Evolutionary conservation across 2,113 vertebrate species (phyloP).

Genomic region (Desmodus rotundus): DNA sequence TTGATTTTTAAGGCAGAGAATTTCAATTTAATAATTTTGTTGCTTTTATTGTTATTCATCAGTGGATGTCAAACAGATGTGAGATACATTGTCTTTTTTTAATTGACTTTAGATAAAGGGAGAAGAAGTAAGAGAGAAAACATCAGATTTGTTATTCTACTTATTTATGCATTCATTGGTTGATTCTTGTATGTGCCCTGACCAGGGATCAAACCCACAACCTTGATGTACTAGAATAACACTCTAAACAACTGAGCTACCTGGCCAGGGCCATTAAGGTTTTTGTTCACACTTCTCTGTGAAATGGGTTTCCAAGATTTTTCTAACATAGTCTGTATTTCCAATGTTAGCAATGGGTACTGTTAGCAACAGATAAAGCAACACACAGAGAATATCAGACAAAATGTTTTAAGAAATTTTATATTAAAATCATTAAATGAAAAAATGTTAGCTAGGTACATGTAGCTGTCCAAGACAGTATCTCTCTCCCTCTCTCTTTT

Average conservation of each 20-base stretch:
- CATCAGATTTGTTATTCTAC: too few relatives aligned
- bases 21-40: neutral
- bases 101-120: too few relatives aligned
- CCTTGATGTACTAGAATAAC: too few relatives aligned
- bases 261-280: neutral
- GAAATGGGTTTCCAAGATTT: neutral
- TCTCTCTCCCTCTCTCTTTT: neutral
- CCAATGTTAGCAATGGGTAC: neutral
- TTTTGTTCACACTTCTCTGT: neutral
- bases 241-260: too few relatives aligned
- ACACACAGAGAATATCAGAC: neutral
- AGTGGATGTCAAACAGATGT: neutral
- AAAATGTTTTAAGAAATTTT: conserved; percentile 21
- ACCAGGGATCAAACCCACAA: too few relatives aligned
- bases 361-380: neutral
- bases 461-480: conserved; percentile 35
- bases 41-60: neutral
- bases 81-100: neutral
- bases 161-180: too few relatives aligned
- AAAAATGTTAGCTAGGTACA: conserved; percentile 29
- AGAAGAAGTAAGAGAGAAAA: too few relatives aligned
- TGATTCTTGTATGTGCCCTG: too few relatives aligned
- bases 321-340: neutral
- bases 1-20: neutral
- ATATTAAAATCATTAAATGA: neutral